A percentile compares a stretch with the other conserved stretches of the same genome.
Conservation (phyloP, 2,797 vertebrate genomes). For the Sphaeramia orbicularis region DNA sequence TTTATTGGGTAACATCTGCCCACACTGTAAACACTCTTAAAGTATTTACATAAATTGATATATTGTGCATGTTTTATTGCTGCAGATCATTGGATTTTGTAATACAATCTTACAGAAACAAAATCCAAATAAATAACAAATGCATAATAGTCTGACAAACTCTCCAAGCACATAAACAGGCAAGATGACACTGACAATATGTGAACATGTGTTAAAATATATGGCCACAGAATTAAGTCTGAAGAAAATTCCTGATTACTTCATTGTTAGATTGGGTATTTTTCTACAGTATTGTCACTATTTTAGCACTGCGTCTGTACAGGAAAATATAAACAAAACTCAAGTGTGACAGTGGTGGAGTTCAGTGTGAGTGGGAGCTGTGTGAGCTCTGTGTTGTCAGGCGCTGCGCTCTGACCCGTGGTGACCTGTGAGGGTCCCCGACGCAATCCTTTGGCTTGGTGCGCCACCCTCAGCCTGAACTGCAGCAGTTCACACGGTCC, state of each 20-base stretch:
- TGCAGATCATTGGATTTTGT: neutral
- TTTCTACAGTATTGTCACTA: neutral
- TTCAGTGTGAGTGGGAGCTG: conserved; percentile 8
- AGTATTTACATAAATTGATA: neutral
- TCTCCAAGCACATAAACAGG: too few relatives aligned
- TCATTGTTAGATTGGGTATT: neutral
- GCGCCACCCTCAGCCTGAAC: conserved; percentile 84
- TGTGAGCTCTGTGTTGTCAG: conserved; percentile 73
- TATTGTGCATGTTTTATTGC: neutral
- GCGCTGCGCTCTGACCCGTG: conserved; percentile 82
- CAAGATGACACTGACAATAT: too few relatives aligned
- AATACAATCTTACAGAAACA: neutral
- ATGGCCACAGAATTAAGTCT: neutral
- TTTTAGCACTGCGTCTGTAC: conserved; percentile 10
- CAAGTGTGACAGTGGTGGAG: conserved; percentile 27
- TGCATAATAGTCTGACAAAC: neutral
- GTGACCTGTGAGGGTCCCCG: conserved; percentile 74
- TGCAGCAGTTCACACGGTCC: conserved; percentile 80
- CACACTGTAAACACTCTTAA: neutral
- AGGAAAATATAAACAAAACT: conserved; percentile 21
- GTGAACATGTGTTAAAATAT: neutral
- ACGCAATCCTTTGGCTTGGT: conserved; percentile 80
- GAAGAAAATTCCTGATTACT: neutral
- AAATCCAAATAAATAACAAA: neutral
- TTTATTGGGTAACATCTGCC: neutral